Evolutionary conservation across 2,888 invertebrate genomes (phyloP).

Genomic region (Lithosia quadra): DNA sequence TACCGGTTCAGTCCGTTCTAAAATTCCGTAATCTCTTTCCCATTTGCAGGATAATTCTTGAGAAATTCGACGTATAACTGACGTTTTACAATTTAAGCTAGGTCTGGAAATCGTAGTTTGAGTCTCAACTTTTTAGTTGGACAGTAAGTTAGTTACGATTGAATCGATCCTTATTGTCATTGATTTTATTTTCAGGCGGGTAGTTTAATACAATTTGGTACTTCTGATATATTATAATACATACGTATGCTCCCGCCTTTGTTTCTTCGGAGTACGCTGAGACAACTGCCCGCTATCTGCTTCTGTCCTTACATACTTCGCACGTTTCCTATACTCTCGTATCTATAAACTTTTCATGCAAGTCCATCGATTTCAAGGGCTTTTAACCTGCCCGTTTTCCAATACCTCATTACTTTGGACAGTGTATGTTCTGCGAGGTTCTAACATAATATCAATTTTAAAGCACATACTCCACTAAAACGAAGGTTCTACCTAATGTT

Average conservation of each 20-base stretch:
- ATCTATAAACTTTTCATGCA: too few relatives aligned
- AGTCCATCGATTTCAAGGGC: too few relatives aligned
- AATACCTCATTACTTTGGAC: too few relatives aligned
- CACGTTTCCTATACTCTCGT: too few relatives aligned
- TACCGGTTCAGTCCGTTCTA: conserved; percentile 62
- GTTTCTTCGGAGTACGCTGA: too few relatives aligned
- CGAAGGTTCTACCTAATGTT: neutral
- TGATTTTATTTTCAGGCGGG: conserved; percentile 42
- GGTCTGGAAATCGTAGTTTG: conserved; percentile 35
- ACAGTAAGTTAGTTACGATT: conserved; percentile 44
- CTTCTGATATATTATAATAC: neutral
- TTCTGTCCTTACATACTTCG: too few relatives aligned
- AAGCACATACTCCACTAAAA: neutral
- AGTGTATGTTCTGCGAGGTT: too few relatives aligned
- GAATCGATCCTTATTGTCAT: conserved; percentile 45
- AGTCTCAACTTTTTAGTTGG: conserved; percentile 48
- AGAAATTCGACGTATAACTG: conserved; percentile 67
- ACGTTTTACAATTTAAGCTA: conserved; percentile 57
- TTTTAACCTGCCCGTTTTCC: too few relatives aligned
- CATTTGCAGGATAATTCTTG: conserved; percentile 69
- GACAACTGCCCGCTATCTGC: too few relatives aligned
- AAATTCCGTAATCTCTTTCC: conserved; percentile 72
- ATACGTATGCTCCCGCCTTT: too few relatives aligned
- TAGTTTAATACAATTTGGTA: conserved; percentile 41
- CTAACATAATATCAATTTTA: neutral